Conservation (phyloP, 2,888 invertebrate genomes). For the Chrysodeixis includens region DNA sequence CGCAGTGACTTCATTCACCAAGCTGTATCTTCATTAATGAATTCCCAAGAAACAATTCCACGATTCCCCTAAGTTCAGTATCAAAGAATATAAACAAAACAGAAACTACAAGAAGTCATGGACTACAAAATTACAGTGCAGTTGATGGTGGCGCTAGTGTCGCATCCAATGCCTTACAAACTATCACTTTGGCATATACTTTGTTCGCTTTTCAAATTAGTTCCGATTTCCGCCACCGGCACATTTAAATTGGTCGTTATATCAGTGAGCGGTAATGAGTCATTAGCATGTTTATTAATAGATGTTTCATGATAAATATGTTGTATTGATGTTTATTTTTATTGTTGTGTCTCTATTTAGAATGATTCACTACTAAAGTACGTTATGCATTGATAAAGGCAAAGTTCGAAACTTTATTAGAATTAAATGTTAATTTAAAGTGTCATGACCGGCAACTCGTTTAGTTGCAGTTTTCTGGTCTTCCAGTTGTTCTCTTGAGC, state of each 20-base stretch:
- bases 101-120: neutral
- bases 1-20: no score
- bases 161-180: neutral
- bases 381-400: no score
- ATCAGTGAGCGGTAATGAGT: neutral
- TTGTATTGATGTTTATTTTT: neutral
- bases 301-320: neutral
- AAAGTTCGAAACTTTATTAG: no score
- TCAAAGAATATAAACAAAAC: neutral
- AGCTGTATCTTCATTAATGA: no score
- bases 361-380: neutral
- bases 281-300: constrained; percentile 1
- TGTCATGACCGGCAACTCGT: no score
- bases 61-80: neutral
- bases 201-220: neutral
- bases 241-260: neutral
- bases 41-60: neutral
- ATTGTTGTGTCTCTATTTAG: neutral
- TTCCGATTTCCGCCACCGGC: neutral
- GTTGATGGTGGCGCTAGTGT: neutral
- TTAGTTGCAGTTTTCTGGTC: no score
- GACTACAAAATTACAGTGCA: neutral
- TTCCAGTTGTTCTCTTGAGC: no score
- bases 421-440: no score
- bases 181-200: neutral